phyloP scores from a whole-genome alignment of 2,113 vertebrate species.

The Rhinolophus sinicus region DNA sequence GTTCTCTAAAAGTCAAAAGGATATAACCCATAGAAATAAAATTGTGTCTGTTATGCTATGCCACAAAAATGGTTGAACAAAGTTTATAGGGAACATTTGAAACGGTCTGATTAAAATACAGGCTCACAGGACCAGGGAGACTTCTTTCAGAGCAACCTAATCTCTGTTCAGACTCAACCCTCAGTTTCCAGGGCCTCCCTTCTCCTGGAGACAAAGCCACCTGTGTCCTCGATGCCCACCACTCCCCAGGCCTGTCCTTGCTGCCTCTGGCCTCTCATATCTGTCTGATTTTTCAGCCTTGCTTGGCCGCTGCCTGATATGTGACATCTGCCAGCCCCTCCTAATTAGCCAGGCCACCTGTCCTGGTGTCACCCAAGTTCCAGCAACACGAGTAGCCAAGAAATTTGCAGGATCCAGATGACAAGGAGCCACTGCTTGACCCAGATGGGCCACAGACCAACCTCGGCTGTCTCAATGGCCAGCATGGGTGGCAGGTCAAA shows the following conservation, averaged over 20 bases:
- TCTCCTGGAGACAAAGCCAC: background rate
- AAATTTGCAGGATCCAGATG: background rate
- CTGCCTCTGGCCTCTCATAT: background rate
- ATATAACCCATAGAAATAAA: background rate
- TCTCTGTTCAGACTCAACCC: background rate
- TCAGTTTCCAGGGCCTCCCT: background rate
- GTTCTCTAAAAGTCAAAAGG: background rate
- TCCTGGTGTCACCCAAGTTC: background rate
- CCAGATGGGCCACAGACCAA: background rate
- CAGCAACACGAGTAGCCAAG: background rate
- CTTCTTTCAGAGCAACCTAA: background rate
- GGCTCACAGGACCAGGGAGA: background rate
- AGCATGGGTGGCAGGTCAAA: background rate
- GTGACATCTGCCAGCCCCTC: background rate
- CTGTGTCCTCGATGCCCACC: background rate
- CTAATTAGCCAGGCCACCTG: background rate
- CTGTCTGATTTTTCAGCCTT: background rate
- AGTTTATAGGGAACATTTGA: background rate
- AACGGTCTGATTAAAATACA: background rate
- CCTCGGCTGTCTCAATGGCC: background rate
- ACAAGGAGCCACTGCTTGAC: background rate
- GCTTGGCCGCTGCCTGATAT: background rate
- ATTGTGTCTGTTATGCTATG: background rate
- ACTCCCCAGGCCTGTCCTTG: background rate
- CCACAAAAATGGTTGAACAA: background rate